phyloP scores from a whole-genome alignment of 2,113 vertebrate species.

The Cinclus cinclus region DNA sequence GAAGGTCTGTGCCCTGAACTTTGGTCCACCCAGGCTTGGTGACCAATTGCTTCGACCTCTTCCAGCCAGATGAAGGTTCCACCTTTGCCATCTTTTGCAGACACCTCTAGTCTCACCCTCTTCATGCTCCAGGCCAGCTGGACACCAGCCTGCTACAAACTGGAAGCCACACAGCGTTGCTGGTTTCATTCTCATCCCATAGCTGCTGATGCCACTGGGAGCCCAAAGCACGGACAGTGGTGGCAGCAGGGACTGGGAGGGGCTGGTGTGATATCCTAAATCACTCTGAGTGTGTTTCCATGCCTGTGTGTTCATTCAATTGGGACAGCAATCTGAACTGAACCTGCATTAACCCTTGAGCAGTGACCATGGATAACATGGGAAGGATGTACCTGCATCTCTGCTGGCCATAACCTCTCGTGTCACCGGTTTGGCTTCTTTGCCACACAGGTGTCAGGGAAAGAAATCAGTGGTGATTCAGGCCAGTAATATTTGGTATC shows the following conservation, averaged over 20 bases:
- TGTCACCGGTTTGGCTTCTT: fast-evolving
- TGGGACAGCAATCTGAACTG: background rate
- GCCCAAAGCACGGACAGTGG: background rate
- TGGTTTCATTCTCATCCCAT: background rate
- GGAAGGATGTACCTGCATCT: background rate
- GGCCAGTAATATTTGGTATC: background rate
- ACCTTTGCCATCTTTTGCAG: background rate
- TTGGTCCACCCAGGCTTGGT: background rate
- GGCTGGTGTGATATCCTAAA: background rate
- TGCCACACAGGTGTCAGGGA: background rate
- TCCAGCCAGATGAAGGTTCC: background rate
- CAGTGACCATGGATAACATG: background rate
- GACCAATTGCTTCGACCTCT: background rate
- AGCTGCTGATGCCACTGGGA: fast-evolving
- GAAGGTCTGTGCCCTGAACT: background rate
- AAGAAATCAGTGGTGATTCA: background rate
- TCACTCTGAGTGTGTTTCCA: background rate
- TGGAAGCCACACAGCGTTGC: background rate
- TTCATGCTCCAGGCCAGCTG: background rate
- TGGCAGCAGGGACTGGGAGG: background rate
- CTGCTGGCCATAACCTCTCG: fast-evolving
- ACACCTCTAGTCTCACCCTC: background rate
- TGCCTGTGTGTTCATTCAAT: background rate
- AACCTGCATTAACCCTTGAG: background rate
- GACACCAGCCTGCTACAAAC: background rate